Evolutionary conservation across 2,113 vertebrate species (phyloP), one percentile per base, ranked within the genome.

Genomic region (Sylvia atricapilla): DNA sequence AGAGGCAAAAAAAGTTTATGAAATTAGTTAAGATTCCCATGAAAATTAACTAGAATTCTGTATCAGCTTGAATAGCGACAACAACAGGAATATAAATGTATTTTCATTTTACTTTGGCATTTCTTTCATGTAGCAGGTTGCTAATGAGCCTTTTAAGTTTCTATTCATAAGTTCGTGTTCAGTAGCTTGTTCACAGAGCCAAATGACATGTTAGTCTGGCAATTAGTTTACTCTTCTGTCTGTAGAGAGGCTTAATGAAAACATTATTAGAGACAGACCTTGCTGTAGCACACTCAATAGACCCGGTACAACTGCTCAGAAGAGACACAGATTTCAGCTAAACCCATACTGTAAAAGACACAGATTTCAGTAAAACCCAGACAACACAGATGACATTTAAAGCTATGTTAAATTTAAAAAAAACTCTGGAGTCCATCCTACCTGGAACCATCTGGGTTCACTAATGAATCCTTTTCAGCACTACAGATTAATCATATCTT

Each of bases 181-280:
- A 82, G 90, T 84, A 89, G 69, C 83, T 90, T 84, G 62, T 86
- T 94, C 83, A 75, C 10, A 8, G 56, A 92, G 60, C 68, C 90
- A 88, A 90, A 91, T 63, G 43, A 90, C 69, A 70, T n/a, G 30
- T 77, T 85, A 93, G 82, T 63, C 87, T 83, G 43, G 84, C 75
- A 95, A 94, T 95, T 96, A 90, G 56, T 58, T 63, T 62, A 75
- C 49, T 74, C 79, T 81, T 80, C 88, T 89, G 31, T 93, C 91
- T 90, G 90, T 47, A 83, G 69, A 90, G n/a, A 74, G 15, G 19
- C 72, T 90, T 94, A 95, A 90, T 96, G 64, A 90, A 96, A 95
- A 92, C 44, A 44, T 96, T 93, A 88, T 87, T 93, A 90, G 79
- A 88, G 68, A 81, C 88, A 94, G 90, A 88, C 52, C 75, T 94